phyloP scores from a whole-genome alignment of 2,888 invertebrate genomes.

The Schizotus pectinicornis region DNA sequence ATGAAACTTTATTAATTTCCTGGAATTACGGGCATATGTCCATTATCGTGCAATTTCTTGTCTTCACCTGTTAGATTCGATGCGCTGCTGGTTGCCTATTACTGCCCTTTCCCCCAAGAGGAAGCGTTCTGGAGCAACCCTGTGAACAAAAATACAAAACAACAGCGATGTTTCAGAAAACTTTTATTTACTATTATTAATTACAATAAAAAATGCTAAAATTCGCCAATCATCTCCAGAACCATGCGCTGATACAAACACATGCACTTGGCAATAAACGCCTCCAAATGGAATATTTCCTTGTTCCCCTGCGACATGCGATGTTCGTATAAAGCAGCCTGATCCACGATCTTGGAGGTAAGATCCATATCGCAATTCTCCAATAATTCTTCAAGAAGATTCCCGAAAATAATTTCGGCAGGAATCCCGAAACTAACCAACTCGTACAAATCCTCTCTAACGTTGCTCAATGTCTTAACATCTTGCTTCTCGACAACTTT shows the following conservation, averaged over 20 bases:
- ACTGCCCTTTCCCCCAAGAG: too few relatives aligned
- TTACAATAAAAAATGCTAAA: conserved; percentile 32
- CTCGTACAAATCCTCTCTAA: conserved; percentile 90
- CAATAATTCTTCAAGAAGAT: conserved; percentile 82
- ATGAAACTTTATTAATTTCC: too few relatives aligned
- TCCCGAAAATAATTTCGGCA: conserved; percentile 88
- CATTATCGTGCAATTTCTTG: too few relatives aligned
- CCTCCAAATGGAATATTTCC: conserved; percentile 95
- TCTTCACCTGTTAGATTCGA: too few relatives aligned
- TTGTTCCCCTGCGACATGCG: conserved; percentile 91
- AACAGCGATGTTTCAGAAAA: too few relatives aligned
- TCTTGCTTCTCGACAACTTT: conserved; percentile 71
- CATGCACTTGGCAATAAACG: conserved; percentile 97
- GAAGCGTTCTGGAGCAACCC: too few relatives aligned
- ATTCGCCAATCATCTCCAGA: conserved; percentile 70
- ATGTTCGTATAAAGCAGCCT: conserved; percentile 92
- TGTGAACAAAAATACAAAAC: too few relatives aligned
- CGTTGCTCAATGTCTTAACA: conserved; percentile 81
- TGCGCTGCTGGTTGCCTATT: too few relatives aligned
- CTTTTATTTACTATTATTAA: too few relatives aligned
- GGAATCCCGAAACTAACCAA: conserved; percentile 94
- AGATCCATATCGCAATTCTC: conserved; percentile 89
- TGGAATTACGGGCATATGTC: too few relatives aligned
- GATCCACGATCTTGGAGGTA: conserved; percentile 75
- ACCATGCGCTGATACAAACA: conserved; percentile 88